Evolutionary conservation across 2,888 invertebrate genomes (phyloP).

Genomic region (Luperina testacea): DNA sequence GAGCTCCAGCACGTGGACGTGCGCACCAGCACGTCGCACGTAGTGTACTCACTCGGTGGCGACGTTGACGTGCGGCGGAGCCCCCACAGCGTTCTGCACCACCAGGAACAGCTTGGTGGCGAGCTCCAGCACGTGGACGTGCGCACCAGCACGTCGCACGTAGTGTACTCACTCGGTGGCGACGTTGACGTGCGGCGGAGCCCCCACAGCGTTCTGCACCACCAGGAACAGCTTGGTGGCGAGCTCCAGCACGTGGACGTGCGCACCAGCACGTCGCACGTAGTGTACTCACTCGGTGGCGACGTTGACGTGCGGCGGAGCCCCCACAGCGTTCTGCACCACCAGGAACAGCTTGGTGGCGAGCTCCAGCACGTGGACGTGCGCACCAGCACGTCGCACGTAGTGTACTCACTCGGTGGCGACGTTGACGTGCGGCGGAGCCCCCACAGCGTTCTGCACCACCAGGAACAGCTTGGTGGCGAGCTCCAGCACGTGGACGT

Average conservation of each 20-base stretch:
- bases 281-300: slow-evolving; percentile 93
- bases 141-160: slow-evolving; percentile 90
- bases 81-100: no score
- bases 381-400: slow-evolving; percentile 95
- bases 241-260: slow-evolving; percentile 97
- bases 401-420: slow-evolving; percentile 93
- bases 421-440: slow-evolving; percentile 92
- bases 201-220: slow-evolving; percentile 93
- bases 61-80: no score
- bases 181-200: slow-evolving; percentile 94
- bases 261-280: slow-evolving; percentile 95
- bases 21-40: no score
- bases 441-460: no score
- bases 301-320: slow-evolving; percentile 94
- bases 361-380: slow-evolving; percentile 97
- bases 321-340: slow-evolving; percentile 93
- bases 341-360: slow-evolving; percentile 97
- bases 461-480: no score
- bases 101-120: no score
- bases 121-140: slow-evolving; percentile 87
- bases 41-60: no score
- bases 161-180: slow-evolving; percentile 93
- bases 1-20: no score
- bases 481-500: slow-evolving; percentile 66
- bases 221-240: slow-evolving; percentile 97